Base-by-base conservation (phyloP, 2,888 invertebrate genomes). In the Helleia helle region DNA sequence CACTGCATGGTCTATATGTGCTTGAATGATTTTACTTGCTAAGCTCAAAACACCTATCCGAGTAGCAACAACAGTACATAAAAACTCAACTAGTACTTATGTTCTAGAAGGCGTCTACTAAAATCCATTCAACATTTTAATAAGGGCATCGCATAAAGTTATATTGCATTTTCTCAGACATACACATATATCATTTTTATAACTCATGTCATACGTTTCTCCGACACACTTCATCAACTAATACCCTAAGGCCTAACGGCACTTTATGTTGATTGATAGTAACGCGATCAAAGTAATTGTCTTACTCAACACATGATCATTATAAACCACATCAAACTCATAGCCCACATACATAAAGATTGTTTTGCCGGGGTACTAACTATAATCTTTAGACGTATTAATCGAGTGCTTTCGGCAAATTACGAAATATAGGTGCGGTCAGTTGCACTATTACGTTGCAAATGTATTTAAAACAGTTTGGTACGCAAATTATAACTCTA, bases 341-440 rank as follows among this genome's bases (percentile, higher is more conserved):
- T 42, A 40, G 6, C 2, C 1, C n/a, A 2, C 4, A 7, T 8
- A 12, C 7, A 25, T 43, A 36, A 6, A 11, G 25, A 12, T 18
- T n/a, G 39, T 38, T 39, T 41, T 43, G 8, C 29, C 15, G 14
- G 11, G 8, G 39, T 41, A 43, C 40, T 42, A 38, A 41, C 40
- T 36, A 42, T 53, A 48, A 55, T 52, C 48, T 48, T 29, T 41
- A 46, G 25, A 48, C 48, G 47, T 43, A 56, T 57, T 58, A 56
- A 58, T 58, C 54, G 55, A 52, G 49, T 55, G 55, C 50, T 52
- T 55, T 52, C 41, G 47, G 34, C 46, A 46, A 50, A 46, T 51
- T 56, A 51, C 52, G 47, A 51, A 56, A 57, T 42, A 40, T 34
- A 48, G 55, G 55, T 47, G 57, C 47, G 52, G 58, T 52, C 44